A percentile compares a stretch with the other conserved stretches of the same genome.
These are phyloP conservation scores for Pantherophis alleghaniensis DNA, from an alignment of 2,797 vertebrate species.

Conservation along the genomic window DNA sequence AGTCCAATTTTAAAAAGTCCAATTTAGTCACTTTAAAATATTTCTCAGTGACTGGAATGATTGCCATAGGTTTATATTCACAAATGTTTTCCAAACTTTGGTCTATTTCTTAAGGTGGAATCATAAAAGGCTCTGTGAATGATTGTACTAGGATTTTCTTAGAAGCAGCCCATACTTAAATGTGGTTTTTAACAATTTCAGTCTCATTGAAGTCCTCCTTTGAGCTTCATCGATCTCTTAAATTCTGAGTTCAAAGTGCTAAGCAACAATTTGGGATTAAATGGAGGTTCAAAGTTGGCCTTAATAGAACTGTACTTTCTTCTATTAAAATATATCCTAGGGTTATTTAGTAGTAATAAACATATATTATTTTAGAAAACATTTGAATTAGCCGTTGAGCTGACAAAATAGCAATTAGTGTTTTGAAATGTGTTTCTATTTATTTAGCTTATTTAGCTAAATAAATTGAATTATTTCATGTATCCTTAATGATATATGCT, in stretches of 20 bases:
- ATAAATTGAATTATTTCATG: conserved; percentile 26
- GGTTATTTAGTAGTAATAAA: conserved; percentile 4
- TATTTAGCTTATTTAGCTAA: conserved; percentile 8
- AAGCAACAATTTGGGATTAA: conserved; percentile 21
- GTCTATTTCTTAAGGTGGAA: conserved; percentile 41
- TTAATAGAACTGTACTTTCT: conserved; percentile 27
- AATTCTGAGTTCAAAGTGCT: conserved; percentile 35
- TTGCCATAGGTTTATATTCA: conserved; percentile 32
- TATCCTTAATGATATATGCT: conserved; percentile 28
- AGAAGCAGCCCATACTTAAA: conserved; percentile 24
- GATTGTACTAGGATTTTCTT: conserved; percentile 35
- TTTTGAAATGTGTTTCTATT: conserved; percentile 14
- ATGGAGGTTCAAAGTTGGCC: conserved; percentile 10
- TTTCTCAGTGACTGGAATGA: conserved; percentile 44
- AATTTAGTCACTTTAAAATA: conserved; percentile 35
- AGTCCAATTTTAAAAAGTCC: conserved; percentile 34
- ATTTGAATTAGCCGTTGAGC: background rate
- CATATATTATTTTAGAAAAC: background rate
- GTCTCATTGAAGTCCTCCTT: conserved; percentile 21
- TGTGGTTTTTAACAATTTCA: conserved; percentile 18
- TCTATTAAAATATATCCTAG: background rate
- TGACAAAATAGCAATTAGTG: conserved; percentile 17
- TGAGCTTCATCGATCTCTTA: conserved; percentile 23
- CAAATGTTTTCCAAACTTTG: conserved; percentile 46
- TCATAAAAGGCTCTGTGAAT: conserved; percentile 24